Base-by-base conservation (phyloP, 2,113 vertebrate genomes). In the Suricata suricatta region DNA sequence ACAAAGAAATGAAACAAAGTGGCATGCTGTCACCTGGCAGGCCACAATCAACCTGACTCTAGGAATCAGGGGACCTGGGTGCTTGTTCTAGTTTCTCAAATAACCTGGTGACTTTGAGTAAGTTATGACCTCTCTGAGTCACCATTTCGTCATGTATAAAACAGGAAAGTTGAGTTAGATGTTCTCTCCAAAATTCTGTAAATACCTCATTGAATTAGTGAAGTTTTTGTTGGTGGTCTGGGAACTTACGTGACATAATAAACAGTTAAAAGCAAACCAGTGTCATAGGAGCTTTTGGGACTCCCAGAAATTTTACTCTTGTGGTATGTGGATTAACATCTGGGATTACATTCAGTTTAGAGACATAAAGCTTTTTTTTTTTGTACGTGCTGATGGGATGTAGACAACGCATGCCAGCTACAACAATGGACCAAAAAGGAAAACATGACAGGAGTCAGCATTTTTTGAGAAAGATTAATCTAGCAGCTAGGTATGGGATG, bases 391-490 rank as follows among this genome's bases (percentile, higher is more conserved):
- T 57, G 1, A 64, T 74, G 60, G 79, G 41, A 86, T 94, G 31
- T 77, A 90, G 63, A 71, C 81, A 88, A 93, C 21, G 47, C 74
- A 12, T 66, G n/a, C 41, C 88, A 95, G 83, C 60, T 52, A 89
- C 83, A 81, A 23, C 25, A 82, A 85, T 88, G 72, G 91, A 96
- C 82, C 33, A 19, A 27, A 87, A 88, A 93, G 33, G 74, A 92
- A 96, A 95, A 94, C 63, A 68, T 64, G 47, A 93, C 35, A 86
- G 79, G 68, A 64, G 80, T 88, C 57, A 5, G 35, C 83, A n/a
- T 71, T 84, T 91, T 93, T 81, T 77, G 11, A 83, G 54, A 90
- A 95, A 95, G 41, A 85, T 77, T 93, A 74, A 94, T 90, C 71
- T 81, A 74, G 33, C 14, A 47, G 52, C 69, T 96, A 86, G 29